Evolutionary conservation across 2,113 vertebrate genomes (phyloP).

Genomic region (Oplegnathus fasciatus): DNA sequence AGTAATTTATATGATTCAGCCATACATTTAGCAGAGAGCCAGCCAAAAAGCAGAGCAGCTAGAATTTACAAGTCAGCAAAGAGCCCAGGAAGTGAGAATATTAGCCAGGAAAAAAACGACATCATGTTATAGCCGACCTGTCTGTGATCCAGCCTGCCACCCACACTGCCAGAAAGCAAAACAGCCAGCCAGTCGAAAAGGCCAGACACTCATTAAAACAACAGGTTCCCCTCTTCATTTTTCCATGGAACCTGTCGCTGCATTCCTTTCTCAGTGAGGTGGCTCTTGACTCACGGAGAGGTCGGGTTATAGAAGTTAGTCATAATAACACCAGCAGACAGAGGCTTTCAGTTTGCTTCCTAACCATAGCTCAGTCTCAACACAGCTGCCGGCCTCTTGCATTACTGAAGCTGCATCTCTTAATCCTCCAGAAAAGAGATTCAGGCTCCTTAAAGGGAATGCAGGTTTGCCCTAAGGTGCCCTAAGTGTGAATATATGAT

Average conservation of each 20-base stretch:
- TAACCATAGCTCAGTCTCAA: conserved; percentile 40
- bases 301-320: conserved; percentile 72
- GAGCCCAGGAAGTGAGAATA: background rate
- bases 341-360: conserved; percentile 45
- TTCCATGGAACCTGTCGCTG: conserved; percentile 77
- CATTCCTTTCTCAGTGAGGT: conserved; percentile 74
- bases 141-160: conserved; percentile 52
- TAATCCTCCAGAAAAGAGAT: conserved; percentile 53
- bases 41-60: conserved; percentile 5
- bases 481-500: background rate
- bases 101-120: conserved; percentile 19
- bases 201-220: conserved; percentile 58
- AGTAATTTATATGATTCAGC: background rate
- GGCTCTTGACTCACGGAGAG: conserved; percentile 71
- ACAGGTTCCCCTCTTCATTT: conserved; percentile 63
- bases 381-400: conserved; percentile 55
- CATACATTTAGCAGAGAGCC: background rate
- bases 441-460: conserved; percentile 40
- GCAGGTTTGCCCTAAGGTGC: background rate
- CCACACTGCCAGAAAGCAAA: conserved; percentile 56
- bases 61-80: conserved; percentile 15
- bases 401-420: conserved; percentile 21
- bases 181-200: conserved; percentile 33
- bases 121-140: conserved; percentile 8
- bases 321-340: conserved; percentile 66